Evolutionary conservation across 2,888 invertebrate species (phyloP).

Genomic region (Sclerodermus sp.): DNA sequence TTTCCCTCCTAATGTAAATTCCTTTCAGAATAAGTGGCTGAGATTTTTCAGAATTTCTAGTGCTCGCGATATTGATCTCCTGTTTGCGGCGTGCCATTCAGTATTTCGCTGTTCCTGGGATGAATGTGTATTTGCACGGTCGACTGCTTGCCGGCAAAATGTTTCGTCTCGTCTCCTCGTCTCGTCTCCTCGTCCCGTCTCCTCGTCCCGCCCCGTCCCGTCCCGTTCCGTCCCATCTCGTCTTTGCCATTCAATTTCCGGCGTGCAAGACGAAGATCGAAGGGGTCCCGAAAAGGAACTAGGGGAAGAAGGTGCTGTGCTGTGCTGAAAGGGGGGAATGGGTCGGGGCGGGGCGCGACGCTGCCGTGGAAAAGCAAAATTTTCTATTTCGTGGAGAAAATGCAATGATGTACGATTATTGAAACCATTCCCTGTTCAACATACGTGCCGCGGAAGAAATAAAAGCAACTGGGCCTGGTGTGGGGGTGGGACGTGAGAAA

Average conservation of each 20-base stretch:
- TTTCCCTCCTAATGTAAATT: no score
- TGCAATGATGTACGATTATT: slow-evolving; percentile 34
- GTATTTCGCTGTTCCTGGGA: no score
- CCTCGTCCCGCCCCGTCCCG: not conserved
- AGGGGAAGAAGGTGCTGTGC: slow-evolving; percentile 4
- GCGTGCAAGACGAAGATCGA: slow-evolving; percentile 6
- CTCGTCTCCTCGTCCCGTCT: not conserved
- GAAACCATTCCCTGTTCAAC: slow-evolving; percentile 22
- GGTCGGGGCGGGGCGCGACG: not conserved
- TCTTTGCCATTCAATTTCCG: slow-evolving; percentile 29
- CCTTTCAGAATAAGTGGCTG: no score
- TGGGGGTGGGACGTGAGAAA: not conserved
- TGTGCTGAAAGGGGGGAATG: slow-evolving; percentile 5
- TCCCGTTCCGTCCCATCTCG: not conserved
- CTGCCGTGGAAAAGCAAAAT: slow-evolving; percentile 15
- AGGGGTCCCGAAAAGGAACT: not conserved
- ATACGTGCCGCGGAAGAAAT: slow-evolving; percentile 14
- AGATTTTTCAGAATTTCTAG: no score
- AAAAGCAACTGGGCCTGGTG: slow-evolving; percentile 17
- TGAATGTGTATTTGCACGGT: no score
- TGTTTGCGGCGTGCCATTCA: no score
- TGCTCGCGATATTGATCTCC: no score
- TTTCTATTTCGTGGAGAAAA: slow-evolving; percentile 26
- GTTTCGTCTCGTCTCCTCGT: not conserved
- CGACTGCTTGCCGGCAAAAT: not conserved